phyloP scores from a whole-genome alignment of 2,888 invertebrate species.

The Branchellion lobata region DNA sequence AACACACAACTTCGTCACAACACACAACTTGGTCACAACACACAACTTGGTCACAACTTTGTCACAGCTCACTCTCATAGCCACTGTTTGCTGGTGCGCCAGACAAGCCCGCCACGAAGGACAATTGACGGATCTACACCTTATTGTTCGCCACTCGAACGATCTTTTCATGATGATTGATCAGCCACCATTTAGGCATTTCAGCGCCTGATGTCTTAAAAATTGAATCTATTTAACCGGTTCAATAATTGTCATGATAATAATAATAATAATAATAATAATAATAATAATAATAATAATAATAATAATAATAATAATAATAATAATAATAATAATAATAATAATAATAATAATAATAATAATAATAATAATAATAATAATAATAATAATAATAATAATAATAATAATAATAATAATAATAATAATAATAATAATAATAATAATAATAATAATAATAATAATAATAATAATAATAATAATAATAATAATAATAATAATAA shows the following conservation, averaged over 20 bases:
- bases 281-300: background rate
- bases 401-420: background rate
- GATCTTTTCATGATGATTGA: no score
- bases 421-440: background rate
- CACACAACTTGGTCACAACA: no score
- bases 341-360: background rate
- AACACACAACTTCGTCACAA: no score
- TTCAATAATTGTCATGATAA: background rate
- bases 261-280: background rate
- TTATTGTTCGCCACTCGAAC: no score
- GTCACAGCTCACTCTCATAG: no score
- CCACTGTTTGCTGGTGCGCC: no score
- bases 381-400: background rate
- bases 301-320: background rate
- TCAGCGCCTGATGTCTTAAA: no score
- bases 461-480: background rate
- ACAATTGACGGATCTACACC: no score
- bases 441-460: background rate
- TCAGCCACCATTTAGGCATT: no score
- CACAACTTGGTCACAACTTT: no score
- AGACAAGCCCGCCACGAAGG: no score
- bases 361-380: background rate
- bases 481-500: background rate
- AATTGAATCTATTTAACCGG: no score
- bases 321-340: background rate